Percentiles rank a stretch among this genome's conserved stretches.
Evolutionary conservation across 2,113 vertebrate species (phyloP).

Genomic region (Menura novaehollandiae): DNA sequence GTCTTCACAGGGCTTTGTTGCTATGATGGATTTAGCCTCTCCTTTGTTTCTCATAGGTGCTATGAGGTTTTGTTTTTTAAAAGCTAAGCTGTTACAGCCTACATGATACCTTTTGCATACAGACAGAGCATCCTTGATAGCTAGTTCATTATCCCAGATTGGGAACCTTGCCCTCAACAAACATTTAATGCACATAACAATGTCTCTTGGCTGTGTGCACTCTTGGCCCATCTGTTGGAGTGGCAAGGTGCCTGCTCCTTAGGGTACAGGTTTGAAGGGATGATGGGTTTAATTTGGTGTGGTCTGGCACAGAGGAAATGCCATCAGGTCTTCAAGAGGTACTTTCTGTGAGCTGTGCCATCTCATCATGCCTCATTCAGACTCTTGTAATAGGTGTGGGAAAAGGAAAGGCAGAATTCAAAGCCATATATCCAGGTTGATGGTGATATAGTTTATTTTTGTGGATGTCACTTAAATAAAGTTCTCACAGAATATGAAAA

Average conservation of each 20-base stretch:
- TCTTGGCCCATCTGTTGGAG: conserved; percentile 37
- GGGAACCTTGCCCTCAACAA: neutral
- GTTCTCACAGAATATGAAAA: neutral
- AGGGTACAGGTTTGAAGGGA: neutral
- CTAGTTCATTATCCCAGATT: neutral
- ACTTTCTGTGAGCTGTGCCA: neutral
- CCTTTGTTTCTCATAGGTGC: neutral
- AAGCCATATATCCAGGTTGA: neutral
- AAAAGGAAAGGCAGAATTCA: neutral
- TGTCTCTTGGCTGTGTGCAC: neutral
- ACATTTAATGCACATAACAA: neutral
- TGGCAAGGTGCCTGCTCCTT: neutral
- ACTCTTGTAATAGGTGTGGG: neutral
- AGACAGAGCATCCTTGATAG: neutral
- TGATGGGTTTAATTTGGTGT: conserved; percentile 41
- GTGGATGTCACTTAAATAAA: neutral
- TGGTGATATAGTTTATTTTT: neutral
- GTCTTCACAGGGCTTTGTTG: neutral
- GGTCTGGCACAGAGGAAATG: neutral
- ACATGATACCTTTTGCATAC: neutral
- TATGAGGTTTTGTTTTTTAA: neutral
- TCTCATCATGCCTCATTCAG: neutral
- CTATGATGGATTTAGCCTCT: neutral
- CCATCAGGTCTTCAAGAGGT: neutral
- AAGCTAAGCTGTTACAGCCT: neutral